Evolutionary conservation across 2,797 vertebrate species (phyloP).

Genomic region (Pangasius mekongensis): DNA sequence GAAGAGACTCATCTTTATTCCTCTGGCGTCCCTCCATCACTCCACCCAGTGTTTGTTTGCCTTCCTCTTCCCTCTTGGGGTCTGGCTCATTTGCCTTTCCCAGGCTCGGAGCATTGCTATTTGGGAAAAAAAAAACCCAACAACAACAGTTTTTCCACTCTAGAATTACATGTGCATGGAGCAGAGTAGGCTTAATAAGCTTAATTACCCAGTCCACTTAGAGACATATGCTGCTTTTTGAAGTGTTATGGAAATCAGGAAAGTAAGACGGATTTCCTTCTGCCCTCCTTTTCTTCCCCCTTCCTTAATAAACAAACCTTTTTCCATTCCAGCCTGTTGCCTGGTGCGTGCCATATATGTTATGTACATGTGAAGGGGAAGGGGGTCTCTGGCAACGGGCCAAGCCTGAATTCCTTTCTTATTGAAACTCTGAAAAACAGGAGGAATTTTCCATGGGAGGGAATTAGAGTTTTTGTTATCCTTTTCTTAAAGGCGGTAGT

Average conservation of each 20-base stretch:
- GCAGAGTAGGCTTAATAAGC: slow-evolving; percentile 72
- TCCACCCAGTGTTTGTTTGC: slow-evolving; percentile 41
- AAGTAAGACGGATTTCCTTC: slow-evolving; percentile 74
- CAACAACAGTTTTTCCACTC: slow-evolving; percentile 74
- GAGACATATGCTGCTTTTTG: slow-evolving; percentile 73
- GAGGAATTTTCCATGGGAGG: slow-evolving; percentile 80
- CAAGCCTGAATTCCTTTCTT: slow-evolving; percentile 78
- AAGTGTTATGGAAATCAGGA: slow-evolving; percentile 67
- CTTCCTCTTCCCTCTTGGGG: slow-evolving; percentile 34
- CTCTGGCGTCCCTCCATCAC: slow-evolving; percentile 7
- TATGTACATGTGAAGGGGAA: slow-evolving; percentile 46
- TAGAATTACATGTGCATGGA: slow-evolving; percentile 70
- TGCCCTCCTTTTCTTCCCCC: slow-evolving; percentile 66
- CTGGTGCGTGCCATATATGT: slow-evolving; percentile 43
- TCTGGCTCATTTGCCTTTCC: slow-evolving; percentile 49
- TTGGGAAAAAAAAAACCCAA: slow-evolving; percentile 43
- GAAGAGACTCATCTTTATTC: slow-evolving; percentile 4
- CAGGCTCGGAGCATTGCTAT: slow-evolving; percentile 57
- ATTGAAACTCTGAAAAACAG: slow-evolving; percentile 75
- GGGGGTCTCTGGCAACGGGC: slow-evolving; percentile 66
- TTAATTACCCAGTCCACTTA: slow-evolving; percentile 76
- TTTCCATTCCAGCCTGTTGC: slow-evolving; percentile 66
- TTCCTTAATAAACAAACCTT: slow-evolving; percentile 77
- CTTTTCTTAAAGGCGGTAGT: slow-evolving; percentile 64
- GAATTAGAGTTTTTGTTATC: slow-evolving; percentile 73